These are phyloP conservation scores for Octodon degus DNA, from an alignment of 2,113 vertebrate species.

Conservation along the genomic window DNA sequence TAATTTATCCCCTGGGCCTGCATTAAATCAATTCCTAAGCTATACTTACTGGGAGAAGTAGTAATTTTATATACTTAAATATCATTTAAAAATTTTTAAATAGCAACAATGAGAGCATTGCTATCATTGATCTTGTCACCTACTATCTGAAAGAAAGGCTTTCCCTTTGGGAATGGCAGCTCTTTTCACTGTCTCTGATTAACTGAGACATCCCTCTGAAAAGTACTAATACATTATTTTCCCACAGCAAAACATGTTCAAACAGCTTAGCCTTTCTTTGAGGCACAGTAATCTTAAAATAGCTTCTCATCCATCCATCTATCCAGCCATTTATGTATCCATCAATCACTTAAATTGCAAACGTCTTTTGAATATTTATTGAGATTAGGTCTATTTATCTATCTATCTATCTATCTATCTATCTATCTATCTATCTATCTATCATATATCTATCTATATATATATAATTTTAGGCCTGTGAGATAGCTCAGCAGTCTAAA, in stretches of 20 bases:
- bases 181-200: constrained; percentile 13
- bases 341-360: neutral
- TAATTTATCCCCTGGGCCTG: constrained; percentile 36
- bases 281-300: neutral
- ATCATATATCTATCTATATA: too few relatives aligned
- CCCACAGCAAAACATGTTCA: neutral
- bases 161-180: neutral
- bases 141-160: constrained; percentile 28
- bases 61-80: constrained; percentile 62
- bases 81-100: constrained; percentile 44
- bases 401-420: neutral
- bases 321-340: neutral
- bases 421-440: neutral
- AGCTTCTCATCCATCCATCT: neutral
- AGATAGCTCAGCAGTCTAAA: too few relatives aligned
- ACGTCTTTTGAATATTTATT: neutral
- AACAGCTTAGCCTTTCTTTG: constrained; percentile 3
- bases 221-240: constrained; percentile 22
- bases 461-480: too few relatives aligned
- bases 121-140: constrained; percentile 52
- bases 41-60: constrained; percentile 46
- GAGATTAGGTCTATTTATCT: neutral
- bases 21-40: constrained; percentile 51
- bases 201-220: constrained; percentile 6
- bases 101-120: neutral